These are phyloP conservation scores for Eupithecia exiguata DNA, from an alignment of 2,888 invertebrate genomes.

Conservation along the genomic window DNA sequence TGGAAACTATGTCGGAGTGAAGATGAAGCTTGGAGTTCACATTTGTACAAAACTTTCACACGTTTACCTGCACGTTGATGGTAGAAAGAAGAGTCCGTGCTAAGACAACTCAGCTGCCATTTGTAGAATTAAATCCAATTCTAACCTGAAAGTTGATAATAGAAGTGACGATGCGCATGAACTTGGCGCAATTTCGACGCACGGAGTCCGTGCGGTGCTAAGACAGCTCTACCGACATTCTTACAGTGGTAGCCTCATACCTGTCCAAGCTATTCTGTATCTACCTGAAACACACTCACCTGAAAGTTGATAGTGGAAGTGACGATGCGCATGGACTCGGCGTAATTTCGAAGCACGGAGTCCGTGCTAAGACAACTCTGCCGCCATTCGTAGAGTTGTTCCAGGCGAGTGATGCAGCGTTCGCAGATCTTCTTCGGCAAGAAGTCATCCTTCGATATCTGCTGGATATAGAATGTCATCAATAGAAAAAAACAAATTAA, in stretches of 20 bases:
- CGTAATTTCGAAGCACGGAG: slow-evolving; percentile 86
- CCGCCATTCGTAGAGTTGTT: slow-evolving; percentile 88
- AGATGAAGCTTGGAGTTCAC: not conserved
- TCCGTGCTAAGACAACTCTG: slow-evolving; percentile 87
- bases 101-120: not conserved
- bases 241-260: not conserved
- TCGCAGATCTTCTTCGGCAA: slow-evolving; percentile 89
- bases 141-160: slow-evolving; percentile 87
- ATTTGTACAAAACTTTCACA: not conserved
- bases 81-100: not conserved
- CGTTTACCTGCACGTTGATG: not conserved
- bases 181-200: slow-evolving; percentile 87
- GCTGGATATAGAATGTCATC: slow-evolving; percentile 58
- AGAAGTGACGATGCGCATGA: slow-evolving; percentile 86
- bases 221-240: slow-evolving; percentile 87
- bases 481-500: slow-evolving; percentile 47
- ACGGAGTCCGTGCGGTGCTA: slow-evolving; percentile 87
- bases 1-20: not conserved
- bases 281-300: slow-evolving; percentile 69
- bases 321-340: slow-evolving; percentile 87
- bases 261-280: not conserved
- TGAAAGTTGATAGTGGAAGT: slow-evolving; percentile 87
- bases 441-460: slow-evolving; percentile 89
- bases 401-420: slow-evolving; percentile 86
- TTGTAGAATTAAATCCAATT: not conserved